Evolutionary conservation across 1,140 invertebrate species (phyloP), one percentile per base, ranked within the genome.

Genomic region (Lasioglossum baleicum): DNA sequence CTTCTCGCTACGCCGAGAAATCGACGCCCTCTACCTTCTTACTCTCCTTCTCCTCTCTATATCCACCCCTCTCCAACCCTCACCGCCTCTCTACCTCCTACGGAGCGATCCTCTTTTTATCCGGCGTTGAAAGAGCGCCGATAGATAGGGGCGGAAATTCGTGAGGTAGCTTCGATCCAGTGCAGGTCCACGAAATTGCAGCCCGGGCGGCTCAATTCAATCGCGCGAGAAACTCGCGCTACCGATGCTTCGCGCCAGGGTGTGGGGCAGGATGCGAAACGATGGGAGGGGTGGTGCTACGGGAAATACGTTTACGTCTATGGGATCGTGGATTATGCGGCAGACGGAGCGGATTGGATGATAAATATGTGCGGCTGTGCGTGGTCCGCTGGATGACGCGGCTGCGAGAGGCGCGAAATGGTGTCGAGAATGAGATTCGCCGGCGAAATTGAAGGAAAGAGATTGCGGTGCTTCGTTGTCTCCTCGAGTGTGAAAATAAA

Each of bases 271-370:
- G 44, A 35, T 58, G 64, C 15, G 20, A 22, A 44, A 26, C 15
- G 63, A 56, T 11, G n/a, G n/a, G n/a, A 35, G 31, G 31, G 4
- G 31, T 4, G 35, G 58, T 42, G 20, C 31, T 58, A n/a, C n/a
- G n/a, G 26, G 35, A 69, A 70, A 76, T 65, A 44, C 76, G 76
- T 73, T 78, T 73, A 72, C 69, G 69, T 73, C 48, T 42, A 64
- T 31, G 11, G 76, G 76, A 78, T 85, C 80, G 60, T 60, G 83
- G 83, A 85, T 86, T 86, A 86, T 85, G 73, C 64, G 60, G 11
- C 61, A 75, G 75, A 85, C 64, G 83, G 75, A 74, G 64, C 72
- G 69, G 84, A 85, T 86, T 80, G 68, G 83, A 80, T 83, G 82
- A 86, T 85, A 86, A 86, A 78, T 82, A 82, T 82, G 67, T 66